Evolutionary conservation across 2,797 vertebrate species (phyloP), one percentile per base, ranked within the genome.

Genomic region (Merluccius polli): DNA sequence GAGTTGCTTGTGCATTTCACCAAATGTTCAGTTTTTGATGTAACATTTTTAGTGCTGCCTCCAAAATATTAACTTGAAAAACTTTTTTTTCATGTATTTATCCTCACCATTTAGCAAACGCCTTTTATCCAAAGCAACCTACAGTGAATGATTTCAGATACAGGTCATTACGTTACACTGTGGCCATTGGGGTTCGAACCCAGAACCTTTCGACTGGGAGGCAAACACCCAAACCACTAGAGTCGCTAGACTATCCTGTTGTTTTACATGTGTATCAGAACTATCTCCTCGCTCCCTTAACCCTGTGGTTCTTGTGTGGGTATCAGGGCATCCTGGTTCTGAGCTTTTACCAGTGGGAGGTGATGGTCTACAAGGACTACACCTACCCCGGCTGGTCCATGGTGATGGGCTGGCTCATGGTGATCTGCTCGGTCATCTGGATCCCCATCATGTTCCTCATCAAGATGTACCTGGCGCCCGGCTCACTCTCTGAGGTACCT

Each of bases 361-460:
- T 91, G 15, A 97, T 99, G 98, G 99, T 97, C 0, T 99, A 99
- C 0, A 96, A 96, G 85, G 93, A 95, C 82, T 99, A 99, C 88
- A 96, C 95, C 79, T 99, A 99, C 83, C 98, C 98, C 0, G 93
- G 93, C 89, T 99, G 98, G 98, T 99, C 98, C 83, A 99, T 99
- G 98, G 94, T 98, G 30, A 63, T 99, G 0, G 98, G 96, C 31
- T 99, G 98, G 98, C 93, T 99, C 72, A 98, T 99, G 97, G 93
- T 98, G 44, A 94, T 93, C 91, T 97, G 96, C 86, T 99, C 97
- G 0, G 97, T 99, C 82, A 97, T 99, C 87, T 99, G 98, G 98
- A 99, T 99, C 88, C 98, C 98, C 2, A 94, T 99, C 79, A 99
- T 99, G 98, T 99, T 99, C 69, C 86, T 94, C 88, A 96, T 99